phyloP scores from a whole-genome alignment of 64 coral and sea anemone species.

The Acropora yongei region DNA sequence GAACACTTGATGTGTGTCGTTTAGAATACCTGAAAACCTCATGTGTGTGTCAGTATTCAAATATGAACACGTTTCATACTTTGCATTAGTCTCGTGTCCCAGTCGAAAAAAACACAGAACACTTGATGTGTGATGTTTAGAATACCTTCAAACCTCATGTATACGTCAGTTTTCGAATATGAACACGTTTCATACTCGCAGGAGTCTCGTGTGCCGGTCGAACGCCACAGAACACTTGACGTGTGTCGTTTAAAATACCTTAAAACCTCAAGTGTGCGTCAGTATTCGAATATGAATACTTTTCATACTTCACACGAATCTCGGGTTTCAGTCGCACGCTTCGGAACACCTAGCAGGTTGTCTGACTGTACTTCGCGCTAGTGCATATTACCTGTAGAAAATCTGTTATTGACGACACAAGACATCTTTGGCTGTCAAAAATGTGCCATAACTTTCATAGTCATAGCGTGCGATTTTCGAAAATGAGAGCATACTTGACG shows the following conservation, averaged over 20 bases:
- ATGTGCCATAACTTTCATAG: not conserved
- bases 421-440: not conserved
- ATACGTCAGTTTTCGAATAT: too few species aligned
- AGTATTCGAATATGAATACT: not conserved
- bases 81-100: too few species aligned
- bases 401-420: not conserved
- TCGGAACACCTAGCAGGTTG: not conserved
- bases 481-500: not conserved
- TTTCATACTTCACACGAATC: not conserved
- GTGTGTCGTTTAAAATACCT: not conserved
- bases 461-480: conserved; percentile 4
- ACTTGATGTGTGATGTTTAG: too few species aligned
- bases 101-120: too few species aligned
- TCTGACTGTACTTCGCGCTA: not conserved
- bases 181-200: too few species aligned
- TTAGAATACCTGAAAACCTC: too few species aligned
- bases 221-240: not conserved
- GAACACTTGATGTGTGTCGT: too few species aligned
- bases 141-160: too few species aligned
- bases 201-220: too few species aligned
- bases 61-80: too few species aligned
- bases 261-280: not conserved
- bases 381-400: not conserved
- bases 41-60: too few species aligned
- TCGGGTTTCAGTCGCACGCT: not conserved